Evolutionary conservation across 2,888 invertebrate species (phyloP), one percentile per base, ranked within the genome.

Genomic region (Spodoptera littoralis): DNA sequence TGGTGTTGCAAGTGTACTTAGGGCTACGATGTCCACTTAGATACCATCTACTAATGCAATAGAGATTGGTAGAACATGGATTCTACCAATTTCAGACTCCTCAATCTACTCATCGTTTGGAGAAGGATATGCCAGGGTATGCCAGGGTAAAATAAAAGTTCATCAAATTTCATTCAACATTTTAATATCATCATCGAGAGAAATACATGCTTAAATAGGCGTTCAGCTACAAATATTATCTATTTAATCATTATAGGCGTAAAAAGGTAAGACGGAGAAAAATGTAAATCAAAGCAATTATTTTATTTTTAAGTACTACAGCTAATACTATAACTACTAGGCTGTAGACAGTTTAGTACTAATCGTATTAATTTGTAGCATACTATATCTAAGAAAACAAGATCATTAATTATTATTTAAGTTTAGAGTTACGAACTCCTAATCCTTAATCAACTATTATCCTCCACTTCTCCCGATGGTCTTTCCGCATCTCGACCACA

Each of bases 131-230:
- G 11, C 4, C 18, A 11, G 5, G 11, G 13, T 53, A 12, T 12
- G n/a, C 41, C 41, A 22, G 43, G 24, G 1, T 47, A 0, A 36
- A 62, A 64, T 58, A 36, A 45, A 61, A 61, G 46, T 27, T 22
- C 18, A 1, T 0, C 49, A 24, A 11, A 54, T 61, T 46, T 46
- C 65, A 56, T 79, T 72, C 61, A 66, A 73, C 67, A 50, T 63
- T 77, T 70, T 77, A 79, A 79, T 77, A 76, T 72, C 66, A 72
- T 76, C 76, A 79, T 73, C 65, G 68, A 73, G 80, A 76, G 73
- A 79, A 65, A 62, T 76, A 79, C 65, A 76, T 55, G 53, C 30
- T 59, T 69, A 67, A 56, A 60, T 65, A 65, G 12, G 48, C 9
- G 45, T 66, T 65, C 55, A 49, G 27, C 59, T 51, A 75, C 55